These are phyloP conservation scores for Coboldia fuscipes DNA, from an alignment of 1,140 invertebrate species.

Conservation along the genomic window DNA sequence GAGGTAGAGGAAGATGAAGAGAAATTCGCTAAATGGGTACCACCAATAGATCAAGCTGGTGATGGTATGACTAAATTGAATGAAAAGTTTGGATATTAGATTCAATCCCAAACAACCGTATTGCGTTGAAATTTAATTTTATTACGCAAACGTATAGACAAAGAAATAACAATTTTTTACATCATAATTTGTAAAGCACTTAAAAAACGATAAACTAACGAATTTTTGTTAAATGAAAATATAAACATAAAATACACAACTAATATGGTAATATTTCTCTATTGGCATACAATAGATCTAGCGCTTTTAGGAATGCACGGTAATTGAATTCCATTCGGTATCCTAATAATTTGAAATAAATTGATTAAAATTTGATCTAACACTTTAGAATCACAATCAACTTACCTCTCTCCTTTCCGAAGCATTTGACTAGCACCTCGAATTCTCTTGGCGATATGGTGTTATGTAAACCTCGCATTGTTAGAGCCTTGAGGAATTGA, in stretches of 20 bases:
- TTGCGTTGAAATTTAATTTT: too few relatives aligned
- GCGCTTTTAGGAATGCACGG: constrained; percentile 15
- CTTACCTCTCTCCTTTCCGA: constrained; percentile 29
- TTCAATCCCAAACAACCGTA: too few relatives aligned
- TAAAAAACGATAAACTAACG: too few relatives aligned
- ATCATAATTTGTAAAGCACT: too few relatives aligned
- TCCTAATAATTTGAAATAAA: constrained; percentile 3
- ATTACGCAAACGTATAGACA: too few relatives aligned
- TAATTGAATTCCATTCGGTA: constrained; percentile 17
- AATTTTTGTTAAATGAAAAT: too few relatives aligned
- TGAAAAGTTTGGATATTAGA: constrained; percentile 62
- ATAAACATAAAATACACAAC: too few relatives aligned
- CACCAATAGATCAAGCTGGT: constrained; percentile 48
- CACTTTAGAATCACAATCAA: neutral
- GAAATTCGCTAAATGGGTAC: constrained; percentile 56
- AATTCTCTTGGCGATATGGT: constrained; percentile 34
- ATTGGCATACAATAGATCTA: constrained; percentile 9
- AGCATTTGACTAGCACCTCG: constrained; percentile 40
- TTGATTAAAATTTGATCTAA: neutral
- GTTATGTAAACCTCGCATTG: constrained; percentile 30
- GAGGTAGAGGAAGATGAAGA: constrained; percentile 26
- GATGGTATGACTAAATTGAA: constrained; percentile 63
- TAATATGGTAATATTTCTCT: too few relatives aligned
- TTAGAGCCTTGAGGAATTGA: constrained; percentile 33
- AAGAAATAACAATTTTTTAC: too few relatives aligned